Conservation (phyloP, 2,888 invertebrate genomes). For the Morpho deidamia region DNA sequence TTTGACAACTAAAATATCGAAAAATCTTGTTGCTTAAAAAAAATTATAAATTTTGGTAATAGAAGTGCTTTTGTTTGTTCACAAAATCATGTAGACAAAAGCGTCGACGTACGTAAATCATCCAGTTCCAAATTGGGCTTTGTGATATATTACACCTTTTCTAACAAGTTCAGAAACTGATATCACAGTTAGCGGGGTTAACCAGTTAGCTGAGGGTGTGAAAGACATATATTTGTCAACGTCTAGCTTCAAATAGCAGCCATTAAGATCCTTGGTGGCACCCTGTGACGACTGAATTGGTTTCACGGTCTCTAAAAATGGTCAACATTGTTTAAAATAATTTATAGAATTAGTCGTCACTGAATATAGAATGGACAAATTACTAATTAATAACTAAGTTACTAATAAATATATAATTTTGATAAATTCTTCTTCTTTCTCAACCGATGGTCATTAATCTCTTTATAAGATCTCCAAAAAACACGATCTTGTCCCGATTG, state of each 20-base stretch:
- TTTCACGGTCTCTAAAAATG: constrained; percentile 21
- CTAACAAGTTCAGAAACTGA: constrained; percentile 22
- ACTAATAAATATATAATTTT: no score
- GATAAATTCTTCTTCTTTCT: no score
- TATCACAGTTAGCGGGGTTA: constrained; percentile 41
- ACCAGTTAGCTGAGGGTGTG: constrained; percentile 49
- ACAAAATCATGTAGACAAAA: not conserved
- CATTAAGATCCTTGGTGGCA: constrained; percentile 61
- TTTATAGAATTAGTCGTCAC: no score
- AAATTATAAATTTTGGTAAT: no score
- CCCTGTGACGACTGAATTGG: constrained; percentile 48
- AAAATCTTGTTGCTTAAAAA: no score
- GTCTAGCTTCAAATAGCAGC: constrained; percentile 66
- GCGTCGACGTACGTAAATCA: not conserved
- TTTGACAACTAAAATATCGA: no score
- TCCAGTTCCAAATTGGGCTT: not conserved
- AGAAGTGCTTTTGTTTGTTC: no score
- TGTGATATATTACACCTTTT: constrained; percentile 9
- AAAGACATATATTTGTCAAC: constrained; percentile 60
- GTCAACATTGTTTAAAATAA: not conserved
- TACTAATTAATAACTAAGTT: no score
- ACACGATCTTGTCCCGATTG: no score
- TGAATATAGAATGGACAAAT: no score
- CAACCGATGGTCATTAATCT: no score
- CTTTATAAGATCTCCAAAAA: no score